Evolutionary conservation across 2,113 vertebrate species (phyloP).

Genomic region (Odocoileus hemionus): DNA sequence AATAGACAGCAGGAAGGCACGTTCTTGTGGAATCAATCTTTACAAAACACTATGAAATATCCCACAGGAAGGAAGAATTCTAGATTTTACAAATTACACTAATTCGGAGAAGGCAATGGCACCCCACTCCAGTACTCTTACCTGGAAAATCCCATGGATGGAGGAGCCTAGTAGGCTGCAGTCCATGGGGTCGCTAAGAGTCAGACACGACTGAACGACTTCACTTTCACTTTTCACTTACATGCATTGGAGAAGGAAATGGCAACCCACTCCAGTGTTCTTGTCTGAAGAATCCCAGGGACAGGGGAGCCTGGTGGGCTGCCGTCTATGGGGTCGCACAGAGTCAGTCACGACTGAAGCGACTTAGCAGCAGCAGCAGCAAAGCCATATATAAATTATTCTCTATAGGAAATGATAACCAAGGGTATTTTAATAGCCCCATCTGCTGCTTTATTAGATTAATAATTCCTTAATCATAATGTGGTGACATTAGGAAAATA

Average conservation of each 20-base stretch:
- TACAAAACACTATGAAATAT: background rate
- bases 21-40: background rate
- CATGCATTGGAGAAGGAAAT: no score
- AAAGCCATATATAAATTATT: background rate
- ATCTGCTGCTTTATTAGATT: conserved; percentile 6
- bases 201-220: accelerated
- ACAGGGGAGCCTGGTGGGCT: no score
- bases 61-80: background rate
- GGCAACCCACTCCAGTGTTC: no score
- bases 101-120: background rate
- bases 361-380: no score
- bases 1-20: background rate
- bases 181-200: no score
- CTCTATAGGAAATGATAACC: background rate
- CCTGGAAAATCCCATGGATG: no score
- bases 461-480: background rate
- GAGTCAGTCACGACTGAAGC: no score
- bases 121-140: no score
- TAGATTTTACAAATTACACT: background rate
- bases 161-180: no score
- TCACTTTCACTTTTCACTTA: no score
- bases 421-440: background rate
- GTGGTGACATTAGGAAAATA: conserved; percentile 43
- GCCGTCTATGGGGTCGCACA: no score
- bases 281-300: no score